Percentiles rank a stretch among this genome's conserved stretches.
Conservation (phyloP, 2,113 vertebrate genomes). For the Electrona antarctica region DNA sequence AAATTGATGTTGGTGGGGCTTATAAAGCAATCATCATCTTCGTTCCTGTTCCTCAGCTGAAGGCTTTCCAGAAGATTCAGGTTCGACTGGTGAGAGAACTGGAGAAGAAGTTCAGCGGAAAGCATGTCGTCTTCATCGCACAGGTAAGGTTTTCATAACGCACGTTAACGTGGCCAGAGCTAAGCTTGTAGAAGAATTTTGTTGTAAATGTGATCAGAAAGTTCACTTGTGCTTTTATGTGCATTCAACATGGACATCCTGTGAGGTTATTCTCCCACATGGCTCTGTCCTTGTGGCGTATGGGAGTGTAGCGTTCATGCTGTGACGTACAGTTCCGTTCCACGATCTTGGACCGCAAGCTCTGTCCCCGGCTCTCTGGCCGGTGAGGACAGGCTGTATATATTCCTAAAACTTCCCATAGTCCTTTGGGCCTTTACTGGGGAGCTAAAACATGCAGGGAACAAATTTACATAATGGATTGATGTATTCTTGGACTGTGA, state of each 20-base stretch:
- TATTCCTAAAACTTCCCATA: slow-evolving; percentile 79
- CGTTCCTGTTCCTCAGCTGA: slow-evolving; percentile 96
- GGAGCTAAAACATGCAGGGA: slow-evolving; percentile 79
- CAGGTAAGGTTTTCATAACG: slow-evolving; percentile 81
- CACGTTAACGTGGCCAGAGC: too few relatives aligned
- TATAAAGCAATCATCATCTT: slow-evolving; percentile 99
- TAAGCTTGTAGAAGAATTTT: too few relatives aligned
- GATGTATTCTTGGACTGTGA: too few relatives aligned
- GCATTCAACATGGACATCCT: slow-evolving; percentile 65
- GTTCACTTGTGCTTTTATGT: slow-evolving; percentile 13
- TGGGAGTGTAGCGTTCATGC: slow-evolving; percentile 72
- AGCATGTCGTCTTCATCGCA: slow-evolving; percentile 97
- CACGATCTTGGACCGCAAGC: slow-evolving; percentile 74
- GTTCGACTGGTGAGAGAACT: slow-evolving; percentile 95
- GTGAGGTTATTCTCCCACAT: slow-evolving; percentile 67
- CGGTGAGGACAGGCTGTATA: slow-evolving; percentile 71
- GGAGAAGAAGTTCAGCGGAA: slow-evolving; percentile 99
- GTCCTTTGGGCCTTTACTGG: slow-evolving; percentile 63
- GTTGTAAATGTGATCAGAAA: neutral
- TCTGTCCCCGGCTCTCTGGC: slow-evolving; percentile 63
- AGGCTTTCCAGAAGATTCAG: slow-evolving; percentile 99
- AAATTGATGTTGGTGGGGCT: slow-evolving; percentile 95
- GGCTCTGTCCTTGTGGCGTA: slow-evolving; percentile 83
- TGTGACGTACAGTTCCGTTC: slow-evolving; percentile 76
- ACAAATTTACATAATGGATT: slow-evolving; percentile 32